Evolutionary conservation across 2,888 invertebrate genomes (phyloP).

Genomic region (Mythimna impura): DNA sequence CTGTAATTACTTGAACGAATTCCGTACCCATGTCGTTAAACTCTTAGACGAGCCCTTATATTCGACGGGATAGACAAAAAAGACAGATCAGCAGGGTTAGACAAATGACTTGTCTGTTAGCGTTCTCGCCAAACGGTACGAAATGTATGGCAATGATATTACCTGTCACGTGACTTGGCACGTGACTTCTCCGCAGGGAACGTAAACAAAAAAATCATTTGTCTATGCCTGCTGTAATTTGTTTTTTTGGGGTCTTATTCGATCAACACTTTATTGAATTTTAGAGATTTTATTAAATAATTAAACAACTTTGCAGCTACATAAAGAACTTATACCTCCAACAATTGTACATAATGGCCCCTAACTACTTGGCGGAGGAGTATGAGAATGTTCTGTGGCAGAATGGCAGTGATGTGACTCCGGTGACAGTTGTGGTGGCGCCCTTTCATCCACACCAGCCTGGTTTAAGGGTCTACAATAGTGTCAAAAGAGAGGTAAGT

Average conservation of each 20-base stretch:
- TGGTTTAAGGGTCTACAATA: conserved; percentile 92
- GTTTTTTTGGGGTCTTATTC: too few species aligned
- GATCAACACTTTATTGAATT: too few species aligned
- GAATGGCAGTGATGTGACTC: conserved; percentile 93
- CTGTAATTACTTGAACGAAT: neutral
- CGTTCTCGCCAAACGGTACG: too few species aligned
- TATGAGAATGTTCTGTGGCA: conserved; percentile 92
- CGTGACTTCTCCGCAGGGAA: too few species aligned
- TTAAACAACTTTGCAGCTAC: conserved; percentile 63
- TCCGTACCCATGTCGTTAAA: neutral
- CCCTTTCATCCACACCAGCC: conserved; percentile 92
- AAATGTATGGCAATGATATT: too few species aligned
- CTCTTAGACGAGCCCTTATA: neutral
- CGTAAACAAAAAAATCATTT: too few species aligned
- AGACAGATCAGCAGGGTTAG: too few species aligned
- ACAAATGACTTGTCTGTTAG: too few species aligned
- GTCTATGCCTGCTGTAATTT: too few species aligned
- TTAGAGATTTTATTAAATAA: neutral
- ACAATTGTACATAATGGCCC: conserved; percentile 94
- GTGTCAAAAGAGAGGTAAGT: conserved; percentile 91
- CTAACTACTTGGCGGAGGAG: conserved; percentile 95
- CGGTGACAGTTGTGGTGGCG: conserved; percentile 90
- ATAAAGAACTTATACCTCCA: conserved; percentile 95
- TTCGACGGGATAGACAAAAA: neutral
- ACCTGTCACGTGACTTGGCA: too few species aligned